Base-by-base conservation (phyloP, 2,797 vertebrate species). In the Steatocranus sp. region DNA sequence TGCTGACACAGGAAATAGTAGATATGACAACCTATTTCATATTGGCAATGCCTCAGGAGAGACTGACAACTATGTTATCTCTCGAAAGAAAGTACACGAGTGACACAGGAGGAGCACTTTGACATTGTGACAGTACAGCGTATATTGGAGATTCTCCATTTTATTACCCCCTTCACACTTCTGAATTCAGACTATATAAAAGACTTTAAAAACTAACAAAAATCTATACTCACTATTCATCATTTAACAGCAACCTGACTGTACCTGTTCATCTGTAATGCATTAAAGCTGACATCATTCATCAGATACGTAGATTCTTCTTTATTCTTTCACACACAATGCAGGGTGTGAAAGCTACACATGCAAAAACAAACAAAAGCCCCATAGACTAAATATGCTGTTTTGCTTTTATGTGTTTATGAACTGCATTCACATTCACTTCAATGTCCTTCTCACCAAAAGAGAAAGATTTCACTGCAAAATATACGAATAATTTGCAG, bases 1-100 rank as follows among this genome's bases (percentile, higher is more conserved):
- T 91, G 90, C 92, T 94, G 94, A 95, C 89, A 87, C 90, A 89
- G 92, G 91, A 95, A 89, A 92, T 89, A 93, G 89, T 93, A 95
- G 95, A 93, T 95, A 97, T 90, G 93, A 95, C 91, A 93, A 96
- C 95, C 94, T 94, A 94, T 96, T 96, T 96, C 89, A 1, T 53
- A 90, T 85, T 61, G 83, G 94, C 93, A 86, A 85, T 79, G 87
- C 89, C 90, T 93, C 91, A 91, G 83, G 82, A 91, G 90, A 81
- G 75, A 34, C 82, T 79, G 89, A 91, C 82, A 86, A 84, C 84
- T 41, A 11, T n/a, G 50, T 20, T 85, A 81, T 89, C 79, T 90
- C 92, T 87, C 78, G 3, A 63, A 89, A 86, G 88, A 86, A 81
- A 81, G 84, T 6, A 46, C 70, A 79, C 7, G 70, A 80, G 86